Evolutionary conservation across 2,797 vertebrate species (phyloP), one percentile per base, ranked within the genome.

Genomic region (Zenarchopterus dispar): DNA sequence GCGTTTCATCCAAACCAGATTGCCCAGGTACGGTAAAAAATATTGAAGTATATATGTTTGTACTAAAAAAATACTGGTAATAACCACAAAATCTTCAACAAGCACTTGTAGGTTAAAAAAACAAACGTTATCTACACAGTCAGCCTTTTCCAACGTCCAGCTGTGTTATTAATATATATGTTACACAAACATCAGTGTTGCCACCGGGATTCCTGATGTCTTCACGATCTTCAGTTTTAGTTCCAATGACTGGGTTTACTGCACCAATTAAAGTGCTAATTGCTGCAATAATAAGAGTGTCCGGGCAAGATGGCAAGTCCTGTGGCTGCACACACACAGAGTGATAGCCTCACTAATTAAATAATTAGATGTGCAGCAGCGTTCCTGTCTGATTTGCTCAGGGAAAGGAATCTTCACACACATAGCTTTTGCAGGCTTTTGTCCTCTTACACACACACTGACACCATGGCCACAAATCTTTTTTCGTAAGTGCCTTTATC

Each of bases 181-280:
- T 28, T 28, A 28, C 26, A 28, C 26, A n/a, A n/a, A n/a, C n/a
- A n/a, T n/a, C n/a, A n/a, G n/a, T n/a, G n/a, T n/a, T n/a, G n/a
- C n/a, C n/a, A n/a, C n/a, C n/a, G n/a, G n/a, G 93, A 91, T 94
- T 93, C 91, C 93, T 94, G 94, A 93, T 93, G 94, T 93, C 94
- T 94, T 94, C 93, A 93, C 94, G 94, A 96, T 95, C 95, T 93
- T 93, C 95, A 94, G 95, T 97, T 96, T 96, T 94, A 93, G 93
- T 91, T 91, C 93, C 95, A 94, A 92, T 95, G 94, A 96, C 92
- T 91, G 94, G 95, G 92, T 96, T 96, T 96, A 94, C 95, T 94
- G 95, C 96, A 95, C 94, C 95, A 94, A 95, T 97, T 95, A 96
- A 95, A 96, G 96, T 96, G 95, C 95, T 98, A 98, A 98, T 98